Conservation (phyloP, 2,113 vertebrate species). For the Oncorhynchus keta region DNA sequence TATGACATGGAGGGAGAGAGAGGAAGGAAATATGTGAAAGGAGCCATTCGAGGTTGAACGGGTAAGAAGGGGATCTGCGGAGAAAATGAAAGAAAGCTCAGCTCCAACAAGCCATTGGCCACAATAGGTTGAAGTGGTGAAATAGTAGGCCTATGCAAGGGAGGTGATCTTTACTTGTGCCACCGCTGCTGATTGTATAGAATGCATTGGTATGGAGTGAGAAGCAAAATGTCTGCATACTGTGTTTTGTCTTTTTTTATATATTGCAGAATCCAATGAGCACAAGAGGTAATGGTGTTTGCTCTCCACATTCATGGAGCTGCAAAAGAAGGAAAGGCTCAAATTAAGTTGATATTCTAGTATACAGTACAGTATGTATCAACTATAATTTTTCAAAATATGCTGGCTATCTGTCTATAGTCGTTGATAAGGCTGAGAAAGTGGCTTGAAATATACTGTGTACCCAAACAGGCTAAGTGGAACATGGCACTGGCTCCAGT, state of each 20-base stretch:
- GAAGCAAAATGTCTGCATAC: slow-evolving; percentile 33
- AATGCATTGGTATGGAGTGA: slow-evolving; percentile 47
- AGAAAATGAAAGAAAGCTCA: slow-evolving; percentile 64
- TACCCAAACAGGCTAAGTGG: neutral
- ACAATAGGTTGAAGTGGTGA: slow-evolving; percentile 54
- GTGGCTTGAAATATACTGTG: neutral
- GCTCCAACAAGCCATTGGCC: slow-evolving; percentile 63
- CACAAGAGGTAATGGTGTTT: neutral
- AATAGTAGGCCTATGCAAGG: slow-evolving; percentile 50
- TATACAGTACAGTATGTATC: neutral
- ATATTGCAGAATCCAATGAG: slow-evolving; percentile 15
- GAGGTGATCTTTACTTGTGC: slow-evolving; percentile 55
- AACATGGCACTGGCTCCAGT: neutral
- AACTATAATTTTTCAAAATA: neutral
- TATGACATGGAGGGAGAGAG: slow-evolving; percentile 48
- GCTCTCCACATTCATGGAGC: too few relatives aligned
- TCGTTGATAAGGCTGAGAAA: neutral
- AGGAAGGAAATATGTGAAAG: slow-evolving; percentile 71
- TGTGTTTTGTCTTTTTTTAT: slow-evolving; percentile 37
- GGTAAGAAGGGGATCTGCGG: slow-evolving; percentile 70
- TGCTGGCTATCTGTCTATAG: neutral
- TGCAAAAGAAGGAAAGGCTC: neutral
- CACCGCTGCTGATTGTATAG: slow-evolving; percentile 43
- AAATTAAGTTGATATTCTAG: too few relatives aligned
- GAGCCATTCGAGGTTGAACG: slow-evolving; percentile 74